Evolutionary conservation across 2,113 vertebrate species (phyloP), one percentile per base, ranked within the genome.

Genomic region (Suricata suricatta): DNA sequence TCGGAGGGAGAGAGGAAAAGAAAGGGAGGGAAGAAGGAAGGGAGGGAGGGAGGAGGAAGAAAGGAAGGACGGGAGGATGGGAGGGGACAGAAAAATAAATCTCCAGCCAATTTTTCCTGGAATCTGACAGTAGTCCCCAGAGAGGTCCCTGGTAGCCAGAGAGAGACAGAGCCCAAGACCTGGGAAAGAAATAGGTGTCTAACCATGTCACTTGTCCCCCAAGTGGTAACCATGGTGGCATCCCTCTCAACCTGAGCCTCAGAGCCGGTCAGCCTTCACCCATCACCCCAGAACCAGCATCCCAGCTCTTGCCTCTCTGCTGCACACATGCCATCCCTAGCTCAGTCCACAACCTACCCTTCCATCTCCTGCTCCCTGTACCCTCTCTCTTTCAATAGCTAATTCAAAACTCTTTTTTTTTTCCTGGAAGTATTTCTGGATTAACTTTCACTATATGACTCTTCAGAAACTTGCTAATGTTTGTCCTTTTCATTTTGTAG

Each of bases 271-370:
- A 76, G 81, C 19, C 38, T 90, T 38, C 31, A 3, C 1, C 27
- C 15, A 0, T 29, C 52, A 52, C 23, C 76, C 29, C 38, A 60
- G 13, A 92, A 41, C 44, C 17, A 89, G 38, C 12, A 72, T 15
- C 4, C 25, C 33, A 16, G 13, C 25, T 52, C 47, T n/a, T 14
- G 12, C 1, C 14, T 16, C 17, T 77, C 31, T 68, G 33, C 35
- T 17, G 44, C 12, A 11, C 2, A 17, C 29, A 38, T 0, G 0
- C 4, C 0, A 1, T 2, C 2, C 31, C 21, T 17, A 68, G 33
- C 25, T 76, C 60, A 33, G 41, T n/a, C 13, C 35, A 69, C 6
- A 29, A 12, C 41, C 16, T 13, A 23, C 47, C 21, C 33, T 6
- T 71, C 63, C 33, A 57, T 3, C 5, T 31, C 2, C 9, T n/a